Conservation (phyloP, 2,888 invertebrate genomes). For the Ferrisia virgata region DNA sequence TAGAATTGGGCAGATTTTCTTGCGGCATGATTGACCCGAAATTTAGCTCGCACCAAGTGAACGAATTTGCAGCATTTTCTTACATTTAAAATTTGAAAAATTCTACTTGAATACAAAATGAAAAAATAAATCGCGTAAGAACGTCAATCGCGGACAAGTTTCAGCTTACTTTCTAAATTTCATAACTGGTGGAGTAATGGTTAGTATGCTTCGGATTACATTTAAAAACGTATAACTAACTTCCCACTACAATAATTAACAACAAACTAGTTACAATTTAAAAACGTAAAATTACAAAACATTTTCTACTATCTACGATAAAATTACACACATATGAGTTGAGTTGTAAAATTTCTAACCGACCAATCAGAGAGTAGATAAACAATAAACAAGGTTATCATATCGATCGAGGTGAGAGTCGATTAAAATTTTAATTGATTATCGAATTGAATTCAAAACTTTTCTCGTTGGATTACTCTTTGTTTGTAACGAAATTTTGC, state of each 20-base stretch:
- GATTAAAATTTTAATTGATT: background rate
- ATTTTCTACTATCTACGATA: background rate
- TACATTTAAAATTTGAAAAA: background rate
- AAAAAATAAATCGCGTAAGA: background rate
- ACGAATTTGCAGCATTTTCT: background rate
- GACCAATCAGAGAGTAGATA: background rate
- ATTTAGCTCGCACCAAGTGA: too few relatives aligned
- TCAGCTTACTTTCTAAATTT: background rate
- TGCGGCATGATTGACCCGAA: slow-evolving; percentile 11
- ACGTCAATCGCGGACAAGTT: background rate
- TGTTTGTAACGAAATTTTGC: too few relatives aligned
- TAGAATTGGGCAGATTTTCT: slow-evolving; percentile 21
- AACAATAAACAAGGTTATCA: background rate
- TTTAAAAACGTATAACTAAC: background rate
- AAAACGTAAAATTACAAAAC: background rate
- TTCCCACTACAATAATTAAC: background rate
- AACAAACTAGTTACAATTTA: background rate
- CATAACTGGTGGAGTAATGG: background rate
- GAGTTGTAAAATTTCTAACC: background rate
- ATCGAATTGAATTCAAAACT: background rate
- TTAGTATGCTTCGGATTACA: background rate
- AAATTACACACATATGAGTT: background rate
- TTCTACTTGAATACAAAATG: background rate
- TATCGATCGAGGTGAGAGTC: background rate
- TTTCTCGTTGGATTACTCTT: background rate